Percentiles rank a stretch among this genome's conserved stretches.
phyloP scores from a whole-genome alignment of 2,113 vertebrate species.

The Podarcis muralis region DNA sequence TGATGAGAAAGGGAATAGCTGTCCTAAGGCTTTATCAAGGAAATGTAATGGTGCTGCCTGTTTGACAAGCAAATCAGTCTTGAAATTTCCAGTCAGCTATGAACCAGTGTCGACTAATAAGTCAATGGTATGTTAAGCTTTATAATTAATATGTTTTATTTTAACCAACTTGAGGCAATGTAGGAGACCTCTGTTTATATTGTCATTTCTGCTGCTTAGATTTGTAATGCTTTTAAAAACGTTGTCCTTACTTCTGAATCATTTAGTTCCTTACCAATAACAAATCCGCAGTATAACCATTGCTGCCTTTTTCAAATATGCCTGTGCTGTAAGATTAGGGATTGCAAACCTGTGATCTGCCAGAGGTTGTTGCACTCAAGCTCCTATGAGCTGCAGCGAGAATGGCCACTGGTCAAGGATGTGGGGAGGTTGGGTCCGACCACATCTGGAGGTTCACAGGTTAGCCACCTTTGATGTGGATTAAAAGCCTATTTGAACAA shows the following conservation, averaged over 20 bases:
- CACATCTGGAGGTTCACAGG: background rate
- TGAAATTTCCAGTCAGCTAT: constrained; percentile 64
- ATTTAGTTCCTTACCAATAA: background rate
- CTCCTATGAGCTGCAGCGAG: no score
- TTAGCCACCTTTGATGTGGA: background rate
- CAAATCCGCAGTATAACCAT: background rate
- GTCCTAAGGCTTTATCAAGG: constrained; percentile 45
- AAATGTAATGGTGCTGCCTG: constrained; percentile 58
- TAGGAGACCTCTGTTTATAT: background rate
- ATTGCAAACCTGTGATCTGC: no score
- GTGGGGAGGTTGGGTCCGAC: background rate
- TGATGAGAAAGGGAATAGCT: constrained; percentile 23
- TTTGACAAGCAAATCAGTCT: constrained; percentile 64
- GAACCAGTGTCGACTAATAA: constrained; percentile 57
- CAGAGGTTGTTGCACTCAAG: no score
- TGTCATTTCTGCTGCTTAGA: background rate
- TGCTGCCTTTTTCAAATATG: background rate
- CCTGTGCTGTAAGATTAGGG: background rate
- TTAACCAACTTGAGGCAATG: constrained; percentile 18
- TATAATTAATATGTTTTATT: constrained; percentile 39
- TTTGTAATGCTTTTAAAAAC: background rate
- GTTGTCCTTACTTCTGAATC: background rate
- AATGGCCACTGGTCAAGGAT: no score
- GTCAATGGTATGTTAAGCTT: constrained; percentile 54
- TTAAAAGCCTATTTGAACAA: background rate